Evolutionary conservation across 2,888 invertebrate species (phyloP), one percentile per base, ranked within the genome.

Genomic region (Branchipolynoe longqiensis): DNA sequence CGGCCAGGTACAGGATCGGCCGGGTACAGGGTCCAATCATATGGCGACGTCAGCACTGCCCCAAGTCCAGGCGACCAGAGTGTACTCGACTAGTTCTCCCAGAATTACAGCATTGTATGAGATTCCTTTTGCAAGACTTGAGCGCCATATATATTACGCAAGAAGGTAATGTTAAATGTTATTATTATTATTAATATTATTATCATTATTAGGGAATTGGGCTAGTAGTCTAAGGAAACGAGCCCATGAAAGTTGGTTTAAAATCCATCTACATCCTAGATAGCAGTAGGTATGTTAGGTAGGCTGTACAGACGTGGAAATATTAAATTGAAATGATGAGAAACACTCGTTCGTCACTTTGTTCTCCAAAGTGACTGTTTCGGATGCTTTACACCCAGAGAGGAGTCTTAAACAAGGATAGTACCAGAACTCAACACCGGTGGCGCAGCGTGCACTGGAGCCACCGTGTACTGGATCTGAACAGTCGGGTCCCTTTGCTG

Each of bases 61-160:
- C n/a, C n/a, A n/a, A n/a, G n/a, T n/a, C n/a, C n/a, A n/a, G n/a
- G n/a, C n/a, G n/a, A n/a, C n/a, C n/a, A n/a, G n/a, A n/a, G n/a
- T 25, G 2, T 62, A 28, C 2, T 62, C 31, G 28, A 33, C 22
- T 69, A 69, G 69, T n/a, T 36, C 69, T 69, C 69, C 38, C 69
- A 69, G 69, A 69, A 69, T n/a, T 69, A 62, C 33, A n/a, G n/a
- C n/a, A 62, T 56, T 56, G 25, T 14, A 56, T 56, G 31, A 62
- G 36, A 41, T 78, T 78, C 48, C 54, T 78, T 78, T 78, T 78
- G 78, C 78, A 78, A 78, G 78, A 78, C 78, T 78, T 78, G 78
- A 78, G 78, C 78, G 78, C 48, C 54, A 78, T 4, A 25, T 28
- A 41, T 33, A 33, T 41, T 62, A 78, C 78, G 78, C 78, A 18